Conservation (phyloP, 1,140 invertebrate species). For the Lordiphosa stackelbergi region DNA sequence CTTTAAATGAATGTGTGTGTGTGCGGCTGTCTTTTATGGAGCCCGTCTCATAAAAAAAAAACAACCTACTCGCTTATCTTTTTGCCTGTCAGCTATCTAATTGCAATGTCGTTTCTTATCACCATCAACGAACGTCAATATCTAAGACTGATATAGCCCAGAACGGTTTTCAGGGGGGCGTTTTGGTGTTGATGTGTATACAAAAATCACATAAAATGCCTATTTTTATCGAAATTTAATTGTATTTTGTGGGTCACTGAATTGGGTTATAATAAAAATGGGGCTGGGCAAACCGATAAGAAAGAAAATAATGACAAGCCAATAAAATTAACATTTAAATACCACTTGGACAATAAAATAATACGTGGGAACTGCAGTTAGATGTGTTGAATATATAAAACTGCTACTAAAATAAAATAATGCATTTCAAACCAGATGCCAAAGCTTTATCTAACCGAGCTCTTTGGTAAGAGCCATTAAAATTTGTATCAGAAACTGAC, state of each 20-base stretch:
- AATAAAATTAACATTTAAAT: not conserved
- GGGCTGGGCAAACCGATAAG: constrained; percentile 29
- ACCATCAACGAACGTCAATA: constrained; percentile 56
- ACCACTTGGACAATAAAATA: too few relatives aligned
- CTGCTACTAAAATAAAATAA: too few relatives aligned
- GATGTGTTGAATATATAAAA: too few relatives aligned
- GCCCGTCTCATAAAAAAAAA: constrained; percentile 52
- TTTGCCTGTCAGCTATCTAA: constrained; percentile 55
- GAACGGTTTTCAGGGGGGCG: constrained; percentile 26
- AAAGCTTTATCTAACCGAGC: too few relatives aligned
- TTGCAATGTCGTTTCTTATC: constrained; percentile 69
- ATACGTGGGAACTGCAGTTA: too few relatives aligned
- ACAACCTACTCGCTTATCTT: constrained; percentile 49
- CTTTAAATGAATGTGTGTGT: constrained; percentile 42
- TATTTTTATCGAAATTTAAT: constrained; percentile 71
- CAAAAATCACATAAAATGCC: constrained; percentile 64
- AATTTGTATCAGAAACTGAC: too few relatives aligned
- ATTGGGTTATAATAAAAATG: constrained; percentile 50
- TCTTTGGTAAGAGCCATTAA: too few relatives aligned
- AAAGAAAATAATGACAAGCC: constrained; percentile 9
- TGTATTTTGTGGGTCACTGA: constrained; percentile 66
- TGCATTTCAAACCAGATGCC: too few relatives aligned
- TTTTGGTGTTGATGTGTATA: constrained; percentile 15
- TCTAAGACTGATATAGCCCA: constrained; percentile 69
- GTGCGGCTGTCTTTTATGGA: constrained; percentile 59